phyloP scores from a whole-genome alignment of 2,113 vertebrate genomes.

The Cavia aperea region DNA sequence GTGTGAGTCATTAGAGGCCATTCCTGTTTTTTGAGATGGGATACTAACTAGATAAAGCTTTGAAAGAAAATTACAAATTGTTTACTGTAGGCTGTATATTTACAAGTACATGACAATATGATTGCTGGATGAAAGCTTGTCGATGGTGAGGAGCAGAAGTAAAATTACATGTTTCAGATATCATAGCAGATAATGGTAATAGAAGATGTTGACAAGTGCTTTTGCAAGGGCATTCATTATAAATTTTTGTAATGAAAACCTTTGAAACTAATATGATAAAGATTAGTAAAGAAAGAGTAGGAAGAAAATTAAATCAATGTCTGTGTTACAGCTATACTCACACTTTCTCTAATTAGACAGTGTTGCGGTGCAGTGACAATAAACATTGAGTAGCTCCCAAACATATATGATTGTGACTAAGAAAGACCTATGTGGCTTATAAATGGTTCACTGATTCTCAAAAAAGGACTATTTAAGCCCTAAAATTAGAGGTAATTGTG shows the following conservation, averaged over 20 bases:
- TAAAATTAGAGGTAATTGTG: background rate
- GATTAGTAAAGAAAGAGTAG: background rate
- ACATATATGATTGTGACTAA: background rate
- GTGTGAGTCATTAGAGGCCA: background rate
- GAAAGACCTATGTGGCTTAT: background rate
- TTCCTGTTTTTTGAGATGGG: background rate
- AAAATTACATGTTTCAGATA: background rate
- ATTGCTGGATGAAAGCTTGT: background rate
- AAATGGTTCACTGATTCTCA: background rate
- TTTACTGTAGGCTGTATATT: background rate
- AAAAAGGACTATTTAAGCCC: background rate
- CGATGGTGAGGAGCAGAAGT: background rate
- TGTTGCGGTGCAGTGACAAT: background rate
- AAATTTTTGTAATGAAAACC: background rate
- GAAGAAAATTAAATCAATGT: background rate
- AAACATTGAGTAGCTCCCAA: background rate
- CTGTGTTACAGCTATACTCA: background rate
- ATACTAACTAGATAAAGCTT: background rate
- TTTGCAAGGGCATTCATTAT: background rate
- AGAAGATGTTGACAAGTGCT: background rate
- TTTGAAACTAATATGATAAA: slow-evolving; percentile 13
- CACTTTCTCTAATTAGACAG: background rate
- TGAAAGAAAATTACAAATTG: background rate
- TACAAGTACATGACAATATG: background rate
- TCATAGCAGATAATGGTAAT: background rate